Evolutionary conservation across 1,140 invertebrate genomes (phyloP), one percentile per base, ranked within the genome.

Genomic region (Anadara kagoshimensis): DNA sequence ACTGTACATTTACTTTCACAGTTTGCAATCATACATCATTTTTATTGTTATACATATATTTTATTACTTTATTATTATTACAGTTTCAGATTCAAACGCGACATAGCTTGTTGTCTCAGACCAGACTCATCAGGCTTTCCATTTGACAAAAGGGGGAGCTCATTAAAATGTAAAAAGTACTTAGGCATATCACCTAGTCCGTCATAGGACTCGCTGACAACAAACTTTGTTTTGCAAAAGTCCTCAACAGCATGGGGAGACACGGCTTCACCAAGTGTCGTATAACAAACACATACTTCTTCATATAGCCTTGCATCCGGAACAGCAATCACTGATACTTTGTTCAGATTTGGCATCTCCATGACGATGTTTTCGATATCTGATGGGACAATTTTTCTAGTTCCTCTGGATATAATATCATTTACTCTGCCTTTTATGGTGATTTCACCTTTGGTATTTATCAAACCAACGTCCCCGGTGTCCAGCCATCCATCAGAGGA

Each of bases 391-490:
- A 69, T 49, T 18, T 75, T 75, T 29, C 67, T 47, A 12, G 45
- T 63, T 10, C 73, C 73, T 5, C 65, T 53, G 18, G 67, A 69
- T 5, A 78, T 78, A 18, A 73, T 66, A 61, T 74, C 26, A 7
- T 66, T 71, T 44, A 68, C 69, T 54, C 78, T 63, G 20, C 78
- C 78, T 12, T 65, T 22, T 24, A 80, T 73, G 24, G 71, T 56
- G 26, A 80, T 11, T 14, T 69, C 67, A 3, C 54, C 69, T 22
- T 75, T 29, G 5, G 61, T 29, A 5, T 59, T 74, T 22, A 73
- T 59, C 10, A 51, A 49, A 1, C 72, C 75, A 7, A 61, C 45
- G 29, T 80, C 78, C 12, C 73, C 78, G 8, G 73, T 78, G 44
- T 63, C 62, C 29, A 59, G 78, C 78, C 78, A 80, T 12, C 62